A percentile compares a stretch with the other conserved stretches of the same genome.
Conservation (phyloP, 37 sponge, comb jelly and placozoan genomes). For the Lycopodina hypogea region DNA sequence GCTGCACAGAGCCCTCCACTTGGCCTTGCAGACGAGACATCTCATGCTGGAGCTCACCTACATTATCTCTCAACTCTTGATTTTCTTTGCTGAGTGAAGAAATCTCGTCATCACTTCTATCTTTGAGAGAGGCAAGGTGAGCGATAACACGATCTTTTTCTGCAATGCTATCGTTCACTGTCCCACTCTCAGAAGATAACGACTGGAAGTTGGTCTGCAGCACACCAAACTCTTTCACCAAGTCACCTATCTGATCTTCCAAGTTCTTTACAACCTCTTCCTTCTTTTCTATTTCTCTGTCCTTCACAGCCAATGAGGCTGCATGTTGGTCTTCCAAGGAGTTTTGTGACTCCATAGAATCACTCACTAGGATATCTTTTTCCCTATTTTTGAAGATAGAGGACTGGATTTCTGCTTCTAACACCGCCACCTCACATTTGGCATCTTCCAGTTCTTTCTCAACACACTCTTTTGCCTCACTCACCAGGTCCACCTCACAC, state of each 20-base stretch:
- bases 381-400: not conserved
- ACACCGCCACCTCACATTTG: constrained; percentile 10
- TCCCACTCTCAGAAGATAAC: constrained; percentile 19
- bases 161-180: constrained; percentile 23
- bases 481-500: constrained; percentile 44
- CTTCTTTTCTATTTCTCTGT: constrained; percentile 39
- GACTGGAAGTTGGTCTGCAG: constrained; percentile 31
- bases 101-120: constrained; percentile 19
- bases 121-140: constrained; percentile 34
- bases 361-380: constrained; percentile 3
- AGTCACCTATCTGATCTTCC: constrained; percentile 38
- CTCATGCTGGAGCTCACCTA: constrained; percentile 37
- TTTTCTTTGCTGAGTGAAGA: constrained; percentile 3
- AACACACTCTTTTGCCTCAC: constrained; percentile 1
- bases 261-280: not conserved
- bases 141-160: constrained; percentile 51
- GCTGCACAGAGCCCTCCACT: constrained; percentile 29
- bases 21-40: constrained; percentile 60
- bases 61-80: not conserved
- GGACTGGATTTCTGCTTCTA: constrained; percentile 43
- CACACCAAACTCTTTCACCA: constrained; percentile 17
- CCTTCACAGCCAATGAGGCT: constrained; percentile 33
- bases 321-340: constrained; percentile 10
- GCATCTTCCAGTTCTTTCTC: constrained; percentile 40
- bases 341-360: constrained; percentile 1